Evolutionary conservation across 2,113 vertebrate genomes (phyloP).

Genomic region (Pardalotus punctatus): DNA sequence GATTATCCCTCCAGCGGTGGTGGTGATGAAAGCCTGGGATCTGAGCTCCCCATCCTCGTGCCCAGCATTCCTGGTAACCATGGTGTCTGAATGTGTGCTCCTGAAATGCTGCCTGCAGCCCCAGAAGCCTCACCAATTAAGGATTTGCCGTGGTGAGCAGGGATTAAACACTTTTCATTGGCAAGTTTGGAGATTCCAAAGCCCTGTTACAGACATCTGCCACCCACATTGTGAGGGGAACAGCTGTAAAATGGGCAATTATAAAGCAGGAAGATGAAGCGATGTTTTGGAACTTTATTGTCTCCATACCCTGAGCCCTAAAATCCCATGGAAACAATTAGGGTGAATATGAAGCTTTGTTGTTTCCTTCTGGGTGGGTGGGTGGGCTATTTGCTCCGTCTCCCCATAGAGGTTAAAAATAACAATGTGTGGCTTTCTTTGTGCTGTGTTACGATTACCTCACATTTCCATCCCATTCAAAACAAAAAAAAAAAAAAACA

Average conservation of each 20-base stretch:
- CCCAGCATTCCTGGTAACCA: background rate
- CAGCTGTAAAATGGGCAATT: constrained; percentile 13
- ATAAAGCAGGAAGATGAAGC: constrained; percentile 12
- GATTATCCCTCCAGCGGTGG: background rate
- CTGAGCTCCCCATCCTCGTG: background rate
- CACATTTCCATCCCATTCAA: background rate
- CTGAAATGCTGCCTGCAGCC: background rate
- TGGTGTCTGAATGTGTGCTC: background rate
- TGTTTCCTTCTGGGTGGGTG: background rate
- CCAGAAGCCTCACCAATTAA: constrained; percentile 9
- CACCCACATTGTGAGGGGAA: background rate
- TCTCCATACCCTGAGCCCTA: background rate
- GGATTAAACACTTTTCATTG: constrained; percentile 56
- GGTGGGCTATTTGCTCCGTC: background rate
- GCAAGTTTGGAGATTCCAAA: constrained; percentile 37
- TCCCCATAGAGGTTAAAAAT: constrained; percentile 12
- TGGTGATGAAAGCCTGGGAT: background rate
- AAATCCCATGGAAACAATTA: constrained; percentile 52
- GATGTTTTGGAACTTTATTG: constrained; percentile 29
- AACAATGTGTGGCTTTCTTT: background rate
- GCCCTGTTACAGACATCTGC: constrained; percentile 21
- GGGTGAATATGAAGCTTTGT: constrained; percentile 20
- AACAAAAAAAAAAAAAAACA: background rate
- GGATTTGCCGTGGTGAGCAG: background rate
- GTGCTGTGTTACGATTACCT: background rate